Percentiles rank a stretch among this genome's conserved stretches.
These are phyloP conservation scores for Drosophila testacea DNA, from an alignment of 2,888 invertebrate genomes.

Conservation along the genomic window DNA sequence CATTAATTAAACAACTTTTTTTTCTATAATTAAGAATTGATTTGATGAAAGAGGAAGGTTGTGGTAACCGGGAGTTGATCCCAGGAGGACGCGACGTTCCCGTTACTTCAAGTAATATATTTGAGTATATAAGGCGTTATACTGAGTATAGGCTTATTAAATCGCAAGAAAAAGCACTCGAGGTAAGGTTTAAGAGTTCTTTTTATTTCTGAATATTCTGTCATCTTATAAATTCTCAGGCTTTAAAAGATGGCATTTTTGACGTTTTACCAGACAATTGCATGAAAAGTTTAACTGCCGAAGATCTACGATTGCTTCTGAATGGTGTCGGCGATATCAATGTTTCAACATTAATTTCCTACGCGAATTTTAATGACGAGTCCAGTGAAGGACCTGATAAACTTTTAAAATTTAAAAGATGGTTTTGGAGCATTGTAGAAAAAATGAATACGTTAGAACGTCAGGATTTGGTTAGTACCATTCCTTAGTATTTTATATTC, in stretches of 20 bases:
- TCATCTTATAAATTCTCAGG: constrained; percentile 86
- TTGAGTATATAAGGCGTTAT: constrained; percentile 98
- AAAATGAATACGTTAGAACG: constrained; percentile 98
- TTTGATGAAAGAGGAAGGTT: constrained; percentile 96
- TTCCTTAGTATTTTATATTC: background rate
- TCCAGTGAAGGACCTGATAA: constrained; percentile 95
- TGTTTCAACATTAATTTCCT: constrained; percentile 97
- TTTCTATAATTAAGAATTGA: constrained; percentile 89
- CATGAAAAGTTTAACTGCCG: constrained; percentile 96
- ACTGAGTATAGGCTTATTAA: constrained; percentile 97
- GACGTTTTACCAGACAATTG: constrained; percentile 97
- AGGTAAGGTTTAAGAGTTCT: constrained; percentile 87
- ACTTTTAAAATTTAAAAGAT: constrained; percentile 96
- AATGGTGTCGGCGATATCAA: constrained; percentile 99
- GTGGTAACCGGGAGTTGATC: constrained; percentile 94
- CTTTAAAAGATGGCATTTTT: constrained; percentile 96
- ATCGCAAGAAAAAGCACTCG: constrained; percentile 96
- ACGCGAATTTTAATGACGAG: constrained; percentile 99
- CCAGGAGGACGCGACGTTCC: constrained; percentile 95
- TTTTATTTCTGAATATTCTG: background rate
- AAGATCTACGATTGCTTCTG: constrained; percentile 96
- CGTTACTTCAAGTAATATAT: constrained; percentile 96
- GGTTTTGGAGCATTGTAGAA: constrained; percentile 99
- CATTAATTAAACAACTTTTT: background rate
- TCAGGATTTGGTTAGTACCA: constrained; percentile 94